Conservation (phyloP, 2,113 vertebrate species). For the Macquaria ambigua region DNA sequence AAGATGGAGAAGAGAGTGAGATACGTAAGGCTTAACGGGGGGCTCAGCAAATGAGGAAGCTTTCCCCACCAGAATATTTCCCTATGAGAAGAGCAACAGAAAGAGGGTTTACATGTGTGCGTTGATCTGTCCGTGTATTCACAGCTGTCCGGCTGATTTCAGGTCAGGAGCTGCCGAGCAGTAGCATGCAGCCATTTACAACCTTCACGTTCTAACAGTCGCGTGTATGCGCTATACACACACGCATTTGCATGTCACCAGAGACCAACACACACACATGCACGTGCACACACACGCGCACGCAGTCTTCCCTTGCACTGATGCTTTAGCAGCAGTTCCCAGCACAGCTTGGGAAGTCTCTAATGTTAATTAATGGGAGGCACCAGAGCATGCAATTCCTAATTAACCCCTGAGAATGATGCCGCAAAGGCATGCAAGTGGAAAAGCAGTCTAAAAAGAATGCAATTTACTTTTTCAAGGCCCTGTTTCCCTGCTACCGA, state of each 20-base stretch:
- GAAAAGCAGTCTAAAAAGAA: slow-evolving; percentile 53
- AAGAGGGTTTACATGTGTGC: neutral
- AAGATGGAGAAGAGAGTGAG: slow-evolving; percentile 33
- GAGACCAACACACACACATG: neutral
- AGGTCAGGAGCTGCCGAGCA: slow-evolving; percentile 12
- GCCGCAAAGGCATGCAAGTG: slow-evolving; percentile 40
- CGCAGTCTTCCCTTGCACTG: slow-evolving; percentile 18
- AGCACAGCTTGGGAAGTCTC: slow-evolving; percentile 55
- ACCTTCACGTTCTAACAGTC: slow-evolving; percentile 24
- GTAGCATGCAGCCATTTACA: slow-evolving; percentile 37
- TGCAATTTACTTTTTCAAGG: slow-evolving; percentile 36
- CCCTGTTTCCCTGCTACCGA: slow-evolving; percentile 1
- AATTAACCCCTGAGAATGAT: slow-evolving; percentile 74
- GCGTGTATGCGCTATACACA: neutral
- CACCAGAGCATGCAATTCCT: slow-evolving; percentile 60
- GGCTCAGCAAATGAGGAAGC: neutral
- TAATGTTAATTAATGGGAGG: slow-evolving; percentile 77
- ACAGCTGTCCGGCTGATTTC: slow-evolving; percentile 12
- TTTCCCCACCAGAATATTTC: neutral
- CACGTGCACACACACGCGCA: slow-evolving; percentile 6
- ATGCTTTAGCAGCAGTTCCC: slow-evolving; percentile 35
- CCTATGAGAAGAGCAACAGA: neutral
- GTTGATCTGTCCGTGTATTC: neutral
- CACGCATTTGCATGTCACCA: slow-evolving; percentile 1
- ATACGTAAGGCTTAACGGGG: neutral